Base-by-base conservation (phyloP, 2,888 invertebrate genomes). In the Apotomis capreana region DNA sequence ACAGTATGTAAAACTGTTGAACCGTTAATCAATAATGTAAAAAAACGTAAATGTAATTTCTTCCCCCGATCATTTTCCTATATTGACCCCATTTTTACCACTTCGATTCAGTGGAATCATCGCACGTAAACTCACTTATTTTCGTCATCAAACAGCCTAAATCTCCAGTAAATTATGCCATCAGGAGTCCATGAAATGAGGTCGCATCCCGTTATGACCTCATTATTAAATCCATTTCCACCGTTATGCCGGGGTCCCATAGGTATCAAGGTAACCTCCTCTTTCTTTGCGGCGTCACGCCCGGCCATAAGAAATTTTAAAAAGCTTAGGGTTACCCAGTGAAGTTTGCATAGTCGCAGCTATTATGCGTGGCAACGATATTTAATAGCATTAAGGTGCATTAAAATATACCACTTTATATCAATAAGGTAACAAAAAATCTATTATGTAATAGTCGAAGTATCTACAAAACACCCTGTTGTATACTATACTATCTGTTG, bases 241-340 rank as follows among this genome's bases (percentile, higher is more conserved):
- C 44, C 60, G 10, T 8, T 15, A 36, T 54, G 51, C 75, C 71
- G 69, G 76, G 70, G 68, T 51, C 49, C 68, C 68, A 69, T 73
- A 68, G 72, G 71, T 73, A 69, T 59, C 52, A 55, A 64, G 65
- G 61, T 55, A 61, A 68, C 68, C 52, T 60, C 60, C 52, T 36
- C 52, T 26, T 69, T 63, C 69, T 72, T 71, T 76, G 77, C 72
- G 44, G 67, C 37, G 74, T 63, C 76, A 74, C 74, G 76, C 69
- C 64, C 54, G 37, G 49, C 46, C 61, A 64, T 8, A 55, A 44
- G 3, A 40, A 26, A 55, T 55, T 54, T 26, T 15, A 54, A 64
- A 63, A 12, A 54, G 26, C 49, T 61, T 61, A 10, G 51, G 51
- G 49, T 51, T 61, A 15, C 26, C 26, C 26, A 26, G 26, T 15